Conservation (phyloP, 2,888 invertebrate genomes). For the Sialis fuliginosa region DNA sequence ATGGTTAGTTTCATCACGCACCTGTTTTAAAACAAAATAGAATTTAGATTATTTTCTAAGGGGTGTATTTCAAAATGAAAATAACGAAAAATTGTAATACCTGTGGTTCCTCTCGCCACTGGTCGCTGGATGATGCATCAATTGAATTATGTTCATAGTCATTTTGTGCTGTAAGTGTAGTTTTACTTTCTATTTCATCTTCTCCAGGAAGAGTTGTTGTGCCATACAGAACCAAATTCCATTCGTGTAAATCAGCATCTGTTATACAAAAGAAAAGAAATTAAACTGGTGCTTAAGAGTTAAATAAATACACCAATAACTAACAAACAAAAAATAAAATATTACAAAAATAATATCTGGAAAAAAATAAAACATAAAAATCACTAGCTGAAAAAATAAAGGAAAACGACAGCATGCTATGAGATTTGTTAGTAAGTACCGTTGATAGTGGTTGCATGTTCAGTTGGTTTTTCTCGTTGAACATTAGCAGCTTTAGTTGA, state of each 20-base stretch:
- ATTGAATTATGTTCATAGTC: conserved; percentile 42
- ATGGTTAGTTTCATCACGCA: conserved; percentile 18
- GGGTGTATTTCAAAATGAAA: neutral
- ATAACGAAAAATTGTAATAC: conserved; percentile 20
- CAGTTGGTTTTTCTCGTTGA: conserved; percentile 3
- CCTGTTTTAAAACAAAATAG: conserved; percentile 1
- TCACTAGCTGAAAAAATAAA: conserved; percentile 18
- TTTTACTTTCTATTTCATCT: conserved; percentile 6
- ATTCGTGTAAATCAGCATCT: conserved; percentile 46
- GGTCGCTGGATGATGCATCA: conserved; percentile 30
- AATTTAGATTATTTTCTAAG: neutral
- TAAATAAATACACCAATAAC: neutral
- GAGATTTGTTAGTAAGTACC: conserved; percentile 1
- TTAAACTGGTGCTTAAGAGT: neutral
- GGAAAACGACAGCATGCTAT: conserved; percentile 6
- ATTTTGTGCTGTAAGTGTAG: neutral
- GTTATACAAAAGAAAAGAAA: conserved; percentile 13
- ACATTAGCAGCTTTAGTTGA: neutral
- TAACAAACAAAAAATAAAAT: conserved; percentile 2
- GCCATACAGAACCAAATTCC: conserved; percentile 71
- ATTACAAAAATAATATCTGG: conserved; percentile 6
- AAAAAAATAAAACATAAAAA: conserved; percentile 10
- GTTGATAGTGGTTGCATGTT: neutral
- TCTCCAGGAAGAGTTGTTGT: conserved; percentile 36
- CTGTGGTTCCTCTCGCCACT: conserved; percentile 46